phyloP scores from a whole-genome alignment of 2,888 invertebrate genomes.

The Spodoptera exigua region DNA sequence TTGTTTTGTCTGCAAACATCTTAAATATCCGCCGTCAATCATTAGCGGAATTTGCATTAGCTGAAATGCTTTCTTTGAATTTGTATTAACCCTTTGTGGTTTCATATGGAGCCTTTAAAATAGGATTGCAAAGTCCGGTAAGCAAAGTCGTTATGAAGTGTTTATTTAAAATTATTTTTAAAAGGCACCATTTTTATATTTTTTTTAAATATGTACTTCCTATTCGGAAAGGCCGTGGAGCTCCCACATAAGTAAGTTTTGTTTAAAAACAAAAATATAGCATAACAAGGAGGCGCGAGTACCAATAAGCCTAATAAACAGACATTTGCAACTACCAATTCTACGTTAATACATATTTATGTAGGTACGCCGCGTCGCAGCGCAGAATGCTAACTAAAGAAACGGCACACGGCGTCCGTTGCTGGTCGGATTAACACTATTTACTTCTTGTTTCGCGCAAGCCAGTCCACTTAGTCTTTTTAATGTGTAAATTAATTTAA shows the following conservation, averaged over 20 bases:
- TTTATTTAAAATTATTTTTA: no score
- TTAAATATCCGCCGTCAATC: conserved; percentile 75
- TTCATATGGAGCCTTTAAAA: conserved; percentile 7
- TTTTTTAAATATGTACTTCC: no score
- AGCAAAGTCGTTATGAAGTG: not conserved
- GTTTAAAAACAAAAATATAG: no score
- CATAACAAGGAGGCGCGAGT: no score
- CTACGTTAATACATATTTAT: no score
- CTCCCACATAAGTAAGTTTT: no score
- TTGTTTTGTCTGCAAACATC: conserved; percentile 81
- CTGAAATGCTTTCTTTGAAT: conserved; percentile 58
- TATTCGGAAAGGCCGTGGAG: no score
- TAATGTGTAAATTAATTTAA: conserved; percentile 87
- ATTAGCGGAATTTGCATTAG: conserved; percentile 56
- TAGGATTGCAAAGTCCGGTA: not conserved
- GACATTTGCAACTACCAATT: no score
- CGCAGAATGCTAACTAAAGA: conserved; percentile 39
- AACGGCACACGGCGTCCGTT: conserved; percentile 61
- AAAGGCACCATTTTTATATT: no score
- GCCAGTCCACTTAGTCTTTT: conserved; percentile 75
- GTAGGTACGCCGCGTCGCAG: not conserved
- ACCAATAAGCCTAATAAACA: no score
- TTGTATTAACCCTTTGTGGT: conserved; percentile 32
- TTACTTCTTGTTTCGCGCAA: conserved; percentile 74
- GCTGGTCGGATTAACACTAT: conserved; percentile 79